A percentile compares a stretch with the other conserved stretches of the same genome.
phyloP scores from a whole-genome alignment of 2,888 invertebrate species.

The Augiades crinisus region DNA sequence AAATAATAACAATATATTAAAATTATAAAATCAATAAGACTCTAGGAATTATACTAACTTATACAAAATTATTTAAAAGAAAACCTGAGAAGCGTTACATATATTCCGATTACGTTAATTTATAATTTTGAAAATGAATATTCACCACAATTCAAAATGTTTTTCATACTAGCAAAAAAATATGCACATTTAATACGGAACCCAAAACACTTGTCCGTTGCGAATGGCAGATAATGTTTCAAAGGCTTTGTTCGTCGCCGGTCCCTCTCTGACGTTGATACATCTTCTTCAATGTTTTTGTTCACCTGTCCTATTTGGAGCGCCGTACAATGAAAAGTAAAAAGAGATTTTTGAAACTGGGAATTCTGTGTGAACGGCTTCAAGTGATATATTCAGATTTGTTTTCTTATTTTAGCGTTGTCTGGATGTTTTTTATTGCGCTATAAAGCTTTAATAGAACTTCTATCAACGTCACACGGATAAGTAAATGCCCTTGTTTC shows the following conservation, averaged over 20 bases:
- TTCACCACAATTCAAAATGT: no score
- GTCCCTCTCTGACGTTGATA: conserved; percentile 33
- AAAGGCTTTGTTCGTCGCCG: conserved; percentile 30
- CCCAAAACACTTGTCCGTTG: conserved; percentile 20
- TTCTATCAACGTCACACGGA: no score
- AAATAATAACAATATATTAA: no score
- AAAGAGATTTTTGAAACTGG: conserved; percentile 18
- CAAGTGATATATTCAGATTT: neutral
- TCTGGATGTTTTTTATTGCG: no score
- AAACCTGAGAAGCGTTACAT: no score
- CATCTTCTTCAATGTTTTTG: conserved; percentile 32
- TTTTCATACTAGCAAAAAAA: neutral
- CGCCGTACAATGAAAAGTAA: conserved; percentile 18
- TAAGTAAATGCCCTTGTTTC: no score
- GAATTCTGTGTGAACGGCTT: conserved; percentile 15
- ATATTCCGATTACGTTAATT: no score
- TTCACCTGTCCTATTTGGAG: conserved; percentile 26
- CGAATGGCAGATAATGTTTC: conserved; percentile 35
- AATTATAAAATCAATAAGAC: no score
- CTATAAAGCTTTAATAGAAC: no score
- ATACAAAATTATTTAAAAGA: no score
- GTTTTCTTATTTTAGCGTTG: neutral
- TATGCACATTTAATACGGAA: conserved; percentile 4
- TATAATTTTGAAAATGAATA: no score
- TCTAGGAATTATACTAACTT: no score